Percentiles rank a stretch among this genome's conserved stretches.
phyloP scores from a whole-genome alignment of 2,888 invertebrate species.

The Sarcophaga subvicina region DNA sequence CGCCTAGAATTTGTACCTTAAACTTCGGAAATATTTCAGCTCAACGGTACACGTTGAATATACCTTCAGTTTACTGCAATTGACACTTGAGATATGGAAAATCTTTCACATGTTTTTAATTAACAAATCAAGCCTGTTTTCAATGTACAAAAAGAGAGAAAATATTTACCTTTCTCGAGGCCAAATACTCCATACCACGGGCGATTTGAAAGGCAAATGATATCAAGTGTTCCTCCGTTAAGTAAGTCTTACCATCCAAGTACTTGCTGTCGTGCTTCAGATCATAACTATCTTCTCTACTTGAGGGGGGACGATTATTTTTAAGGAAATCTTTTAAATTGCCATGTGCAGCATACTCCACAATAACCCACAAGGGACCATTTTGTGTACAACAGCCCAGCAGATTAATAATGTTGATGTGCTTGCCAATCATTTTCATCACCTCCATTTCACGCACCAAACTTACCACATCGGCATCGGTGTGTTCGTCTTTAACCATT shows the following conservation, averaged over 20 bases:
- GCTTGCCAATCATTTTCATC: constrained; percentile 99
- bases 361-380: constrained; percentile 93
- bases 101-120: background rate
- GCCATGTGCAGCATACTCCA: constrained; percentile 95
- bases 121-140: background rate
- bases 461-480: constrained; percentile 98
- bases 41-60: no score
- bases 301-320: constrained; percentile 84
- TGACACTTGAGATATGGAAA: no score
- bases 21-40: no score
- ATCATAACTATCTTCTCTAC: constrained; percentile 72
- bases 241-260: constrained; percentile 73
- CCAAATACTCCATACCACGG: constrained; percentile 98
- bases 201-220: constrained; percentile 99
- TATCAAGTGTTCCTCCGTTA: constrained; percentile 96
- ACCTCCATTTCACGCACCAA: constrained; percentile 99
- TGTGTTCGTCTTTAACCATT: constrained; percentile 99
- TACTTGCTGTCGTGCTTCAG: constrained; percentile 74
- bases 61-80: no score
- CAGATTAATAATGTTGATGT: constrained; percentile 98
- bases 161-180: constrained; percentile 87
- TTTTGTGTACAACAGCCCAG: constrained; percentile 97
- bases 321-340: constrained; percentile 97
- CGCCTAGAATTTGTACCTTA: no score
- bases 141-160: background rate